These are phyloP conservation scores for Takifugu bimaculatus DNA, from an alignment of 2,113 vertebrate genomes.

Conservation along the genomic window DNA sequence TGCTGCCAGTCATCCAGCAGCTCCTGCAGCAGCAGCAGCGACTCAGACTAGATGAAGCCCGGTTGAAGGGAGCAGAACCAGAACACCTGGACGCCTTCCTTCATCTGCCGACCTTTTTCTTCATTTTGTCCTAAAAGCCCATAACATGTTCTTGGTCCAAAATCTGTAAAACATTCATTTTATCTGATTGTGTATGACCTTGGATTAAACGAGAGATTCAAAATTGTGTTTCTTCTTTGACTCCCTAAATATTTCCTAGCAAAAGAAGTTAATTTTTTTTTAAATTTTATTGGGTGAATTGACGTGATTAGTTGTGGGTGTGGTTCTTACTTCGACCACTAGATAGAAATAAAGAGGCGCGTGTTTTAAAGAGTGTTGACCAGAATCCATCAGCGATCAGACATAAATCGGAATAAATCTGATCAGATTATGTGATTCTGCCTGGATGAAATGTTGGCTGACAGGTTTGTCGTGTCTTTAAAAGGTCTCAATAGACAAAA, in stretches of 20 bases:
- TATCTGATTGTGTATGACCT: not conserved
- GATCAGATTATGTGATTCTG: no score
- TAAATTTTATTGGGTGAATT: no score
- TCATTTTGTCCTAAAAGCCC: not conserved
- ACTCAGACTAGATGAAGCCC: slow-evolving; percentile 54
- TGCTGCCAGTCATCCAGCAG: slow-evolving; percentile 59
- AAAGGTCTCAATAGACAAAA: no score
- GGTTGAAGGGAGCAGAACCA: not conserved
- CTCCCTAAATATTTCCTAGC: no score
- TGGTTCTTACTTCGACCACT: not conserved
- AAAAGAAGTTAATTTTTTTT: no score
- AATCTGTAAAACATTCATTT: not conserved
- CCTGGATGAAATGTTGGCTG: no score
- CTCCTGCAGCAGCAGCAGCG: slow-evolving; percentile 58
- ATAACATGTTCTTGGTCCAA: not conserved
- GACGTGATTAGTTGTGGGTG: not conserved
- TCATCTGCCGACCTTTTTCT: not conserved
- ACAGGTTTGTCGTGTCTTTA: no score
- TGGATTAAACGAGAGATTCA: no score
- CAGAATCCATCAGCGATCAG: no score
- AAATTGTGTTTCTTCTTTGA: no score
- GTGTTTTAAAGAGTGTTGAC: not conserved
- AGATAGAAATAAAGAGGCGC: not conserved
- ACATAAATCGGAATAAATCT: no score
- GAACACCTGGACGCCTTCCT: not conserved